These are phyloP conservation scores for Thunnus maccoyii DNA, from an alignment of 2,113 vertebrate genomes.

Conservation along the genomic window DNA sequence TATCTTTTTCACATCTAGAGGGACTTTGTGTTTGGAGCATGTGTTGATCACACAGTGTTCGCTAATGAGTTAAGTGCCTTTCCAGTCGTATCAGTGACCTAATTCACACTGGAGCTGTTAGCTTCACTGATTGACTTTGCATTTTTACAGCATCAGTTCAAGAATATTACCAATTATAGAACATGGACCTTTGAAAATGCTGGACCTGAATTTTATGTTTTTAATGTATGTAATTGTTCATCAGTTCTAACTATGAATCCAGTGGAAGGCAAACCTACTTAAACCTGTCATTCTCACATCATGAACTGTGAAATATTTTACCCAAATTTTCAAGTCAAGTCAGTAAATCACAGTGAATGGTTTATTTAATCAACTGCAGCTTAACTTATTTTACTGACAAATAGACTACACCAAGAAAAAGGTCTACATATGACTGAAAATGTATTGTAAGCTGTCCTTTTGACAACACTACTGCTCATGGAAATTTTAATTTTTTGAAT, in stretches of 20 bases:
- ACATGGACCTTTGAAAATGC: not conserved
- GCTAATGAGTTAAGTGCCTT: not conserved
- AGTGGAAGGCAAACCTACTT: too few species aligned
- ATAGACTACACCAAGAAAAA: not conserved
- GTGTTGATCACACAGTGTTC: constrained; percentile 56
- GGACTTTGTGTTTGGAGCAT: constrained; percentile 69
- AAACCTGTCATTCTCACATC: too few species aligned
- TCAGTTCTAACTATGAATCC: not conserved
- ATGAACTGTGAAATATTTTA: constrained; percentile 6
- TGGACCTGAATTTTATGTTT: not conserved
- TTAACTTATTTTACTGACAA: not conserved
- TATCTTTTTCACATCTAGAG: constrained; percentile 4
- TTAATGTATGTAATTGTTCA: not conserved
- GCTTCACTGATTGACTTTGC: not conserved
- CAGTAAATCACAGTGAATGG: not conserved
- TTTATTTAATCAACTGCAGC: not conserved
- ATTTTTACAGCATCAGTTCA: constrained; percentile 1
- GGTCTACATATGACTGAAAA: not conserved
- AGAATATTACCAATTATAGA: not conserved
- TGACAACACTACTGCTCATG: not conserved
- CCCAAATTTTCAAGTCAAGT: not conserved
- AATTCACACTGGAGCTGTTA: constrained; percentile 16
- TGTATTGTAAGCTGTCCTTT: too few species aligned
- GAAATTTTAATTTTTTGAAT: not conserved
- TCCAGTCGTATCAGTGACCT: constrained; percentile 40